These are phyloP conservation scores for Eulithis testata DNA, from an alignment of 2,888 invertebrate genomes.

Conservation along the genomic window DNA sequence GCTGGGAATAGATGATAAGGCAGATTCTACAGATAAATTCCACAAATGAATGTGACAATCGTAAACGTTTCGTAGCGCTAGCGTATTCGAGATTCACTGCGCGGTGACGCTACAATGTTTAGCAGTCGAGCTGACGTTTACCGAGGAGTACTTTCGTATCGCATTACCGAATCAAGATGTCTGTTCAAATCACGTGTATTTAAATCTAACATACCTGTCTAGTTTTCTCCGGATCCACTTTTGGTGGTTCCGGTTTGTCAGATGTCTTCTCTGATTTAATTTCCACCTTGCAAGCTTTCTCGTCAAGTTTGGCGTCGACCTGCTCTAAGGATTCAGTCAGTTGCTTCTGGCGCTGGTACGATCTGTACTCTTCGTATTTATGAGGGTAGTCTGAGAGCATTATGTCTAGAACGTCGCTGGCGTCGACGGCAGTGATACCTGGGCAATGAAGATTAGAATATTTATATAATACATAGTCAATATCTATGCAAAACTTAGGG, in stretches of 20 bases:
- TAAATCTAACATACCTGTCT: slow-evolving; percentile 63
- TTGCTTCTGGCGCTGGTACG: slow-evolving; percentile 86
- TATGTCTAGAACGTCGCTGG: slow-evolving; percentile 96
- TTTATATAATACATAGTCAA: background rate
- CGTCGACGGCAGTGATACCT: slow-evolving; percentile 95
- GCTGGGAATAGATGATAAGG: too few species aligned
- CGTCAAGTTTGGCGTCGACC: slow-evolving; percentile 52
- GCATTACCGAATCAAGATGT: too few species aligned
- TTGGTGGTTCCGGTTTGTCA: slow-evolving; percentile 68
- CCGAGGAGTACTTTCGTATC: too few species aligned
- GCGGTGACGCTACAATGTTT: too few species aligned
- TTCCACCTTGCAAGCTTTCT: slow-evolving; percentile 62
- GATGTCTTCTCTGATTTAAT: slow-evolving; percentile 58
- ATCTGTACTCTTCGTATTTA: slow-evolving; percentile 96
- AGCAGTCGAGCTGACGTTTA: too few species aligned
- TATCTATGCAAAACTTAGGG: background rate
- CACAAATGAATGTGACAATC: too few species aligned
- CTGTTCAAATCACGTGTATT: background rate
- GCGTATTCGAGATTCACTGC: too few species aligned
- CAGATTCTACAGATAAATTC: too few species aligned
- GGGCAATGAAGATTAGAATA: slow-evolving; percentile 2
- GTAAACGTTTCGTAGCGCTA: too few species aligned
- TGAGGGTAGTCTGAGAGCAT: slow-evolving; percentile 98
- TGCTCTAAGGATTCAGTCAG: slow-evolving; percentile 49
- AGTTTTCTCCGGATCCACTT: slow-evolving; percentile 72